phyloP scores from a whole-genome alignment of 92 coral and sea anemone species.

The Palythoa grandiflora region DNA sequence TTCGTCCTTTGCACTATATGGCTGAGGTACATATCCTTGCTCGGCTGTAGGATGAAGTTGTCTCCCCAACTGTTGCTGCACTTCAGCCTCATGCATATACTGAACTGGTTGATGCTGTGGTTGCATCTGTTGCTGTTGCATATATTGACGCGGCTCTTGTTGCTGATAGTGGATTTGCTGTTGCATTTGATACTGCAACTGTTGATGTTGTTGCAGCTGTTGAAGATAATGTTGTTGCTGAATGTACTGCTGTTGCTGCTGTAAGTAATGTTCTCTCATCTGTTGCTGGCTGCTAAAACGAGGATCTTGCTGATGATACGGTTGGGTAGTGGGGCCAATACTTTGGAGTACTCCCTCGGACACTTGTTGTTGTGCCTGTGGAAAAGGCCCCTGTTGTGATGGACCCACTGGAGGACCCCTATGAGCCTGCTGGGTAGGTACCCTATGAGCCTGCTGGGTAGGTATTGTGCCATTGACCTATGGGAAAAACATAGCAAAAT shows the following conservation, averaged over 20 bases:
- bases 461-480: slow-evolving; percentile 29
- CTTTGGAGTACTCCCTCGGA: slow-evolving; percentile 26
- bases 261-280: slow-evolving; percentile 60
- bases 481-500: neutral
- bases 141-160: slow-evolving; percentile 52
- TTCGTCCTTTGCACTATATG: neutral
- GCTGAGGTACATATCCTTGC: slow-evolving; percentile 12
- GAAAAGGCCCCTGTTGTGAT: slow-evolving; percentile 48
- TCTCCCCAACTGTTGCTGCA: slow-evolving; percentile 31
- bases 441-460: neutral
- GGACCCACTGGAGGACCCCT: slow-evolving; percentile 44
- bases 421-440: neutral
- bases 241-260: slow-evolving; percentile 70
- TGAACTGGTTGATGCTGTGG: slow-evolving; percentile 53
- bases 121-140: slow-evolving; percentile 61
- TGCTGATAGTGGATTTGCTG: slow-evolving; percentile 52
- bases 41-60: slow-evolving; percentile 9
- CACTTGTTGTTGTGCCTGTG: slow-evolving; percentile 19
- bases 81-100: slow-evolving; percentile 37
- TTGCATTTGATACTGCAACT: slow-evolving; percentile 58
- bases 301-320: slow-evolving; percentile 45
- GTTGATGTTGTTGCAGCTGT: slow-evolving; percentile 62
- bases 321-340: slow-evolving; percentile 45
- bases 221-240: slow-evolving; percentile 63
- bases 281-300: slow-evolving; percentile 57